Evolutionary conservation across 1,140 invertebrate genomes (phyloP).

Genomic region (Hyposmocoma kahamanoa): DNA sequence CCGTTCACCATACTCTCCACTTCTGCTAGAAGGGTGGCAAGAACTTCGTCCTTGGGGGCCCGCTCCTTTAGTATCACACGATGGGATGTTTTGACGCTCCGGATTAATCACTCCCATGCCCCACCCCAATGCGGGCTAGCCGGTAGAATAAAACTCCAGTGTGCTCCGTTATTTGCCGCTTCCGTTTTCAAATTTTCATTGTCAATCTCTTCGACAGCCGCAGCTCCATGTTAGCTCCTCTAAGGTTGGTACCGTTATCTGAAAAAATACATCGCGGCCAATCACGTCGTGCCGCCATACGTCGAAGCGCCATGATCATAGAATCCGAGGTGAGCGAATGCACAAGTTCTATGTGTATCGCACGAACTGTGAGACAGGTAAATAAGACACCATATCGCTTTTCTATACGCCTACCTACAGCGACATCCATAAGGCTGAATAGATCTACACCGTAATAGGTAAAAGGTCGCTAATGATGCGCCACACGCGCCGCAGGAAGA

Average conservation of each 20-base stretch:
- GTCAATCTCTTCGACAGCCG: neutral
- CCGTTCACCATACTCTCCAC: no score
- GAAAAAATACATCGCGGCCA: conserved; percentile 25
- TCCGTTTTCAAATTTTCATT: neutral
- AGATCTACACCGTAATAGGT: neutral
- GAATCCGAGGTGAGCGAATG: conserved; percentile 36
- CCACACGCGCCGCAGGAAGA: neutral
- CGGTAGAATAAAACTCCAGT: neutral
- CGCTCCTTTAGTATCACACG: no score
- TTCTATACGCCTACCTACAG: neutral
- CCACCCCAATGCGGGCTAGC: no score
- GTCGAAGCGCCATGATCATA: conserved; percentile 42
- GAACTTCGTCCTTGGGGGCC: no score
- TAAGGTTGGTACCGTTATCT: conserved; percentile 35
- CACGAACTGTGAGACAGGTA: neutral
- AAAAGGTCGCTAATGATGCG: neutral
- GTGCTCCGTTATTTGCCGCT: neutral
- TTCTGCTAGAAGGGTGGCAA: no score
- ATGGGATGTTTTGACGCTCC: no score
- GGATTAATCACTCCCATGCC: no score
- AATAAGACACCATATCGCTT: neutral
- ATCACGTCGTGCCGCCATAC: conserved; percentile 56
- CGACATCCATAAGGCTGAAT: neutral
- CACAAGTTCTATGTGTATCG: conserved; percentile 16
- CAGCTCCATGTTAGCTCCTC: conserved; percentile 8